Conservation (phyloP, 2,797 vertebrate species). For the Brachyrhaphis roseni region DNA sequence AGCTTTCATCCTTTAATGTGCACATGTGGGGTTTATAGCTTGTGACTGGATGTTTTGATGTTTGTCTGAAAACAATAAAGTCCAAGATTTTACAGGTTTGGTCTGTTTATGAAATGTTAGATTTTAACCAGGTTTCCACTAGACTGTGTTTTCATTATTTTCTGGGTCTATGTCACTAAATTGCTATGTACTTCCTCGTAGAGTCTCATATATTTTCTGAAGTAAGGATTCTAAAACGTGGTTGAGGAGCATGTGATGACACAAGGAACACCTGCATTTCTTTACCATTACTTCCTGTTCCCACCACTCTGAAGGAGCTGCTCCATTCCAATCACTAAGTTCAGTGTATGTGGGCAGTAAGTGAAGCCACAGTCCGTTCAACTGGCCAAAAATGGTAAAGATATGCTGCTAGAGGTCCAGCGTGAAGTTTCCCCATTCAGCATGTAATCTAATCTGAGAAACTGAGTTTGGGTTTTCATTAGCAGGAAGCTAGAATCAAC, state of each 20-base stretch:
- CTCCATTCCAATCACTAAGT: background rate
- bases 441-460: background rate
- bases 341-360: background rate
- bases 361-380: background rate
- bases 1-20: background rate
- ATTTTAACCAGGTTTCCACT: background rate
- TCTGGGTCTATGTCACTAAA: background rate
- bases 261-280: background rate
- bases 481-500: background rate
- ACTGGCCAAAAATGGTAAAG: background rate
- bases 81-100: background rate
- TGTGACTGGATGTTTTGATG: background rate
- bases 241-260: background rate
- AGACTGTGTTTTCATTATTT: background rate
- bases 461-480: background rate
- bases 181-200: background rate
- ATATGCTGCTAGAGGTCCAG: background rate
- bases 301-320: background rate
- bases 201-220: background rate
- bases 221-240: background rate
- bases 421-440: background rate
- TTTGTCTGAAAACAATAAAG: conserved; percentile 16
- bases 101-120: background rate
- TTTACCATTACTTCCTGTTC: background rate
- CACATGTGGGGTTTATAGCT: background rate